Percentiles rank a stretch among this genome's conserved stretches.
Conservation (phyloP, 2,888 invertebrate species). For the Lymantria monacha region DNA sequence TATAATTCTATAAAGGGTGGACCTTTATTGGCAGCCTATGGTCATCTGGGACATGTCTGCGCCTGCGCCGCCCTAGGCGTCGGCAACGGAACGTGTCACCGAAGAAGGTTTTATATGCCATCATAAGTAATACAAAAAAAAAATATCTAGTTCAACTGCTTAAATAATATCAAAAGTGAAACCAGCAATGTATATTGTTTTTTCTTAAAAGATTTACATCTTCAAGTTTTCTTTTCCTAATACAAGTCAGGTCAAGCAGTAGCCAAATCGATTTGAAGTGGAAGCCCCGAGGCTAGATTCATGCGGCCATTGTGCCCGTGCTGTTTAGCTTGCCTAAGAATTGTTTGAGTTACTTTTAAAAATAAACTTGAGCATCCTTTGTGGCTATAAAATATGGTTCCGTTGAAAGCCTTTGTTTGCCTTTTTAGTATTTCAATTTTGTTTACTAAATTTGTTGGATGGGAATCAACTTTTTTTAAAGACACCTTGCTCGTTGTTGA, state of each 20-base stretch:
- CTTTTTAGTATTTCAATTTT: constrained; percentile 5
- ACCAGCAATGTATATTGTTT: constrained; percentile 22
- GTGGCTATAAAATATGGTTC: constrained; percentile 40
- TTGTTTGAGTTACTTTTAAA: constrained; percentile 48
- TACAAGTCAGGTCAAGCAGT: constrained; percentile 44
- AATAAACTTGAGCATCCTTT: constrained; percentile 44
- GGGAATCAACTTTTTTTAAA: not conserved
- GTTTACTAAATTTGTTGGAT: constrained; percentile 3
- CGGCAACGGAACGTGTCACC: no score
- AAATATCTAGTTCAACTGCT: no score
- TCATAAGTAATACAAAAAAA: no score
- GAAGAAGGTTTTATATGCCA: no score
- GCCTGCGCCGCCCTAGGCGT: no score
- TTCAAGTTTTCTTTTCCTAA: constrained; percentile 7
- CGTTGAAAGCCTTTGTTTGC: constrained; percentile 28
- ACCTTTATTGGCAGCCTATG: no score
- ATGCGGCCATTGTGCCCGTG: constrained; percentile 44
- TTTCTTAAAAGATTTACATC: constrained; percentile 1
- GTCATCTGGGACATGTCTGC: no score
- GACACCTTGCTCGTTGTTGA: no score
- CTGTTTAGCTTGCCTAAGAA: constrained; percentile 48
- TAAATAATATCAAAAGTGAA: not conserved
- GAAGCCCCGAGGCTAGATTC: constrained; percentile 43
- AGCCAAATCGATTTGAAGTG: constrained; percentile 60
- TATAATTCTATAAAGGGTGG: no score